Evolutionary conservation across 2,113 vertebrate genomes (phyloP).

Genomic region (Chroicocephalus ridibundus): DNA sequence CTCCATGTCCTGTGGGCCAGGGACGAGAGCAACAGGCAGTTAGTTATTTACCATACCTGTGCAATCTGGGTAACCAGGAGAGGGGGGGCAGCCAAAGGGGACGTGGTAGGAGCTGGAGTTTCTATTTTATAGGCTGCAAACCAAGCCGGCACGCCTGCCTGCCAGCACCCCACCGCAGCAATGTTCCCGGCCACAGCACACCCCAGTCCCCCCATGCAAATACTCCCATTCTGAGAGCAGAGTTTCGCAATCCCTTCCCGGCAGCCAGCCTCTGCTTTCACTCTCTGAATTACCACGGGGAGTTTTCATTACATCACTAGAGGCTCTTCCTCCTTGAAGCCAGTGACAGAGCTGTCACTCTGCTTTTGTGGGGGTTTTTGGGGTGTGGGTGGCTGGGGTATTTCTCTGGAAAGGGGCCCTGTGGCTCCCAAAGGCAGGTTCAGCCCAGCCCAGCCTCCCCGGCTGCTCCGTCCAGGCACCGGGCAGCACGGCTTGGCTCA

Average conservation of each 20-base stretch:
- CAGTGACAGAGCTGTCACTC: background rate
- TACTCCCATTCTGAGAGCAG: background rate
- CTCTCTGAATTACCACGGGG: slow-evolving; percentile 45
- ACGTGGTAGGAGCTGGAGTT: background rate
- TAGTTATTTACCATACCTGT: background rate
- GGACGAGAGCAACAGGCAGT: background rate
- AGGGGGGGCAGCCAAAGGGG: background rate
- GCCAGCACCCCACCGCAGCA: background rate
- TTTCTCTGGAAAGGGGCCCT: background rate
- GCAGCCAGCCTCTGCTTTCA: slow-evolving; percentile 53
- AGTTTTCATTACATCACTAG: slow-evolving; percentile 46
- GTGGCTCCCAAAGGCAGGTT: background rate
- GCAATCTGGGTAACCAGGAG: background rate
- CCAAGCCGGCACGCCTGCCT: accelerated
- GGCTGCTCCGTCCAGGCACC: background rate
- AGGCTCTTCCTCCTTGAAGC: slow-evolving; percentile 10
- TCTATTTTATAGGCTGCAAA: background rate
- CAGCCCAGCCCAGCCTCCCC: background rate
- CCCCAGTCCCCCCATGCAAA: background rate
- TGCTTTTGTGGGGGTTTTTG: background rate
- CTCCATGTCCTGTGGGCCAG: background rate
- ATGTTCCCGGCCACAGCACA: background rate
- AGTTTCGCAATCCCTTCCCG: slow-evolving; percentile 38
- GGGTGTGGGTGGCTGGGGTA: background rate
- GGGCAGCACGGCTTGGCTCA: background rate